Percentiles rank a stretch among this genome's conserved stretches.
Conservation (phyloP, 1,140 invertebrate genomes). For the Fopius arisanus region DNA sequence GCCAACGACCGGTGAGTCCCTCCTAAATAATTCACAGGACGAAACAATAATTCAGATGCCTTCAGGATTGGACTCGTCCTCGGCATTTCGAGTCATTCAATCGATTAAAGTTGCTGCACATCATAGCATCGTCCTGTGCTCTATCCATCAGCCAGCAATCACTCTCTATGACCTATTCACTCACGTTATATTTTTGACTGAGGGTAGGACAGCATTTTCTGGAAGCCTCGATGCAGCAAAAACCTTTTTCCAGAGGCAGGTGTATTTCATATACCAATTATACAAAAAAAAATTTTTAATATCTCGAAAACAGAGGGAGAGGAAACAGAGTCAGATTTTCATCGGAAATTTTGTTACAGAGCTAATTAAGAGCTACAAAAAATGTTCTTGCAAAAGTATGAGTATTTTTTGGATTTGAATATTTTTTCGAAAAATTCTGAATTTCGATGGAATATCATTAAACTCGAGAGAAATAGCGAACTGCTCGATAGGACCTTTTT, state of each 20-base stretch:
- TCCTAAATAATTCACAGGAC: not conserved
- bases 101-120: slow-evolving; percentile 72
- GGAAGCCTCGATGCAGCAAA: slow-evolving; percentile 48
- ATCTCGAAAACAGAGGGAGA: too few relatives aligned
- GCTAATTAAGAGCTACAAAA: too few relatives aligned
- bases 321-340: too few relatives aligned
- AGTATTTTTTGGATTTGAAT: too few relatives aligned
- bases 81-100: slow-evolving; percentile 72
- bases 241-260: slow-evolving; percentile 41
- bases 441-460: too few relatives aligned
- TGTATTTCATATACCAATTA: not conserved
- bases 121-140: slow-evolving; percentile 81
- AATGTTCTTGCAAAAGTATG: too few relatives aligned
- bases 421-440: too few relatives aligned
- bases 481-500: too few relatives aligned
- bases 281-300: not conserved
- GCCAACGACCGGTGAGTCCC: slow-evolving; percentile 65
- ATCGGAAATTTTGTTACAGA: too few relatives aligned
- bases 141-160: slow-evolving; percentile 89
- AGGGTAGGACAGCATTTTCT: slow-evolving; percentile 67
- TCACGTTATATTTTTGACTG: slow-evolving; percentile 67
- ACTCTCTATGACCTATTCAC: slow-evolving; percentile 75
- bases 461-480: too few relatives aligned
- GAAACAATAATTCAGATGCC: not conserved
- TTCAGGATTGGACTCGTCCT: slow-evolving; percentile 74